Conservation (phyloP, 2,797 vertebrate genomes). For the Knipowitschia caucasica region DNA sequence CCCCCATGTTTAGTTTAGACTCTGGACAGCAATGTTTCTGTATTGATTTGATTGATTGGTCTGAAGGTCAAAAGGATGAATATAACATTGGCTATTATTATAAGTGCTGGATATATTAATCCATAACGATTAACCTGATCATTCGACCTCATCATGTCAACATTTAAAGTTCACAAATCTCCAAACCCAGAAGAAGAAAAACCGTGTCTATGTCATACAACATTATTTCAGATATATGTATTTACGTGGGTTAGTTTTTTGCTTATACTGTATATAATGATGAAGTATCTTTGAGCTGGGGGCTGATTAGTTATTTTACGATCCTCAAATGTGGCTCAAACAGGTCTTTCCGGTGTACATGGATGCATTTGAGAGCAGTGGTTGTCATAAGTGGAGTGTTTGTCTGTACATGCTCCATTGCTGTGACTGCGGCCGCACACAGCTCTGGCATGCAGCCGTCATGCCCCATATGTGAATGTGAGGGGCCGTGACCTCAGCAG, state of each 20-base stretch:
- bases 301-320: neutral
- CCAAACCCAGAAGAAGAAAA: too few relatives aligned
- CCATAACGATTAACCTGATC: too few relatives aligned
- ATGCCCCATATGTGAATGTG: constrained; percentile 43
- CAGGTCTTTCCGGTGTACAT: neutral
- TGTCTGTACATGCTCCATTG: constrained; percentile 30
- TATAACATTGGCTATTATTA: neutral
- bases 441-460: constrained; percentile 34
- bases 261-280: too few relatives aligned
- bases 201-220: too few relatives aligned
- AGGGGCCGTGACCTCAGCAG: constrained; percentile 37
- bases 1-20: too few relatives aligned
- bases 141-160: too few relatives aligned
- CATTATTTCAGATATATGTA: too few relatives aligned
- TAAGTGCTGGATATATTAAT: neutral
- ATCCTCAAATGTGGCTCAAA: neutral
- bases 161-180: too few relatives aligned
- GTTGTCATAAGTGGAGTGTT: constrained; percentile 21
- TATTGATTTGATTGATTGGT: neutral
- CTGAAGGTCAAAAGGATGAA: neutral
- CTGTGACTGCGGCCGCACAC: constrained; percentile 16
- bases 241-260: too few relatives aligned
- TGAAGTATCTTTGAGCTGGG: too few relatives aligned
- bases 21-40: too few relatives aligned
- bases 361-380: neutral